A percentile compares a stretch with the other conserved stretches of the same genome.
These are phyloP conservation scores for Orycteropus afer DNA, from an alignment of 2,113 vertebrate species.

Conservation along the genomic window DNA sequence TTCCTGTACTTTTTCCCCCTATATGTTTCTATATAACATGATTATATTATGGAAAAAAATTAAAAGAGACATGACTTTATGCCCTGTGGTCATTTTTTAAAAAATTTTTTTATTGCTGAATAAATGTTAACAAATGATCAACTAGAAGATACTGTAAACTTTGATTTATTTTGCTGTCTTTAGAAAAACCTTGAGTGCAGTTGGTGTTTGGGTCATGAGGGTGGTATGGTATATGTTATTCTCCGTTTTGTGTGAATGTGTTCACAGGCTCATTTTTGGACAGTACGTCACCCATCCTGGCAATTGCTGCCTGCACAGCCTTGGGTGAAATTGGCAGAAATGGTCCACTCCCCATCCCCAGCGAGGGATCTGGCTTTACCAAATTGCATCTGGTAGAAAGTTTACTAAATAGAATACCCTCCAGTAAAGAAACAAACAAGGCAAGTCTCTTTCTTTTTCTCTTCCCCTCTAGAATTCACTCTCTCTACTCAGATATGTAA, in stretches of 20 bases:
- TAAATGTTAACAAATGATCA: constrained; percentile 7
- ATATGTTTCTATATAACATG: not conserved
- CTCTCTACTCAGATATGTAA: not conserved
- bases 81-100: not conserved
- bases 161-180: constrained; percentile 20
- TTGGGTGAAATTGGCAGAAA: constrained; percentile 96
- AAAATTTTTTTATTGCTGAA: not conserved
- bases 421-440: constrained; percentile 97
- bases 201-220: not conserved
- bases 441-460: constrained; percentile 76
- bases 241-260: constrained; percentile 47
- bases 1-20: not conserved
- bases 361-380: constrained; percentile 93
- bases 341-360: constrained; percentile 91
- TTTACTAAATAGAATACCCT: constrained; percentile 93
- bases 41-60: not conserved
- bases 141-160: not conserved
- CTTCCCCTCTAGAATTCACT: not conserved
- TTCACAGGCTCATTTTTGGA: constrained; percentile 93
- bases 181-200: not conserved
- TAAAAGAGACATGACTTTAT: not conserved
- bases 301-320: constrained; percentile 94
- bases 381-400: constrained; percentile 94
- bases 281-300: constrained; percentile 90
- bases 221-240: not conserved